Base-by-base conservation (phyloP, 2,888 invertebrate species). In the Allacma fusca region DNA sequence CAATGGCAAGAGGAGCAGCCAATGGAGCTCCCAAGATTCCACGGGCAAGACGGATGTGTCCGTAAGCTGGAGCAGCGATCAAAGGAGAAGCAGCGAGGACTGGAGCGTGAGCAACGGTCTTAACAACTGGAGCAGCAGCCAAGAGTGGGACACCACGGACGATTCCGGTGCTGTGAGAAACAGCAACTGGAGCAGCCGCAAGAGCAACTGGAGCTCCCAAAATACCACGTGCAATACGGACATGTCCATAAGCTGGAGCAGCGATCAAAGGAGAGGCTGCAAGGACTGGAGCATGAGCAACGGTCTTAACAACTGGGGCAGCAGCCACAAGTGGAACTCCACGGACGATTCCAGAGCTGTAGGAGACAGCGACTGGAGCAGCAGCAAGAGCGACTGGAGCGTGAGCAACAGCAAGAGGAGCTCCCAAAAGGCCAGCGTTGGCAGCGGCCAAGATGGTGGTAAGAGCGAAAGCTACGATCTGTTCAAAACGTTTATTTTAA, bases 391-490 rank as follows among this genome's bases (percentile, higher is more conserved):
- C 57, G 7, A 57, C 4, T 57, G 57, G 57, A 57, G 57, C 57
- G 16, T 4, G 57, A 21, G 57, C 57, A 4, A 57, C 5, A 57
- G 57, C 57, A 4, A 57, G 13, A 7, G 43, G 34, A 43, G 43
- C 57, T 50, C 29, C 59, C 24, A 74, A 2, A 40, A 74, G 74
- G 64, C 74, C 74, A 40, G 74, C 74, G 74, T 64, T 74, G 74
- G 74, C 74, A 4, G 59, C 74, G 62, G 67, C 67, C 67, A 67
- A 67, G 29, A 67, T 67, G 67, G 67, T 21, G 34, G 34, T 24
- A 29, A 67, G 64, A 77, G 76, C 77, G 72, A 62, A 34, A 57
- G 19, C 26, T 72, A 73, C 71, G 62, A 76, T 29, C 50, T 50
- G 50, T 19, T 9, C 4, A 12, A 12, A 4, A 16, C 4, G 13